These are phyloP conservation scores for Ptilorrhoa leucosticta DNA, from an alignment of 2,113 vertebrate species.

Conservation along the genomic window DNA sequence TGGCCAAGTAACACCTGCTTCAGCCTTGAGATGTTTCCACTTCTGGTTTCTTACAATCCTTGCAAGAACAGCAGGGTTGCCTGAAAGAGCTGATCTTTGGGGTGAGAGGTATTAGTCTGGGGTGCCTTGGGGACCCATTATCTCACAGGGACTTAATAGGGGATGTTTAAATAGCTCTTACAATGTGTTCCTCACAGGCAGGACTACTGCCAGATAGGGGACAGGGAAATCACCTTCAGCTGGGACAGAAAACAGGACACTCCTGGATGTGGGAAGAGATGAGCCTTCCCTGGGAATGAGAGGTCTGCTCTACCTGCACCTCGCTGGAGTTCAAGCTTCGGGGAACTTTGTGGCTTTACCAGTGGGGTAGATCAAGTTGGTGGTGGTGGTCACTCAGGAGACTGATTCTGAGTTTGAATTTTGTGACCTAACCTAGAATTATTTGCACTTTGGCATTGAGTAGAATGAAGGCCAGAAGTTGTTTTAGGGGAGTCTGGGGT, in stretches of 20 bases:
- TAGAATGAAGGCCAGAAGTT: not conserved
- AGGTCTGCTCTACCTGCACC: not conserved
- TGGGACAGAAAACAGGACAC: not conserved
- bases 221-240: not conserved
- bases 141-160: not conserved
- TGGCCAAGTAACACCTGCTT: not conserved
- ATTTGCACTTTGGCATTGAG: rapidly evolving
- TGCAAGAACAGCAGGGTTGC: not conserved
- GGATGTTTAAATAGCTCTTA: not conserved
- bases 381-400: not conserved
- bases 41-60: not conserved
- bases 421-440: not conserved
- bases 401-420: not conserved
- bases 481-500: not conserved
- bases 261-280: not conserved
- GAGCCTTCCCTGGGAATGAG: not conserved
- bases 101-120: not conserved
- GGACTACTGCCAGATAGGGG: not conserved
- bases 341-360: not conserved
- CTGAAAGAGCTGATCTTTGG: not conserved
- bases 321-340: rapidly evolving
- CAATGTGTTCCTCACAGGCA: not conserved
- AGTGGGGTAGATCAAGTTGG: rapidly evolving
- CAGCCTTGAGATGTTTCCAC: not conserved
- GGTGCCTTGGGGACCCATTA: not conserved